Conservation (phyloP, 30 jellyfish, hydroid and myxozoan species). For the Haliclystus octoradiatus region DNA sequence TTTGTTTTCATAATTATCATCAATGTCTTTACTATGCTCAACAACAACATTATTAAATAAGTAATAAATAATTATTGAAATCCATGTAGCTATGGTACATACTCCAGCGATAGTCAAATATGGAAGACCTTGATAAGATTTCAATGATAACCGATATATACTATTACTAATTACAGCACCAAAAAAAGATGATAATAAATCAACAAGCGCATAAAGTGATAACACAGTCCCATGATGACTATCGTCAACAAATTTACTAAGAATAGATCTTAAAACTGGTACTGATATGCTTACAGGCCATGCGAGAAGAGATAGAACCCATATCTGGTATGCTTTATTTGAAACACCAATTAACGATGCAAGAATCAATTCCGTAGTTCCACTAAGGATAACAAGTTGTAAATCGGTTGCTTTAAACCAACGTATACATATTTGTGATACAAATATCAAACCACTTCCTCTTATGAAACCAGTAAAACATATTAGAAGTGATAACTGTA, state of each 20-base stretch:
- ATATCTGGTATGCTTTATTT: not conserved
- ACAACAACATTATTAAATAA: too few relatives aligned
- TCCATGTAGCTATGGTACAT: too few relatives aligned
- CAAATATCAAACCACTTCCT: not conserved
- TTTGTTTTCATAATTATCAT: too few relatives aligned
- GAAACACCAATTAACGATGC: not conserved
- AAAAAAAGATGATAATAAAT: not conserved
- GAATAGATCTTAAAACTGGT: not conserved
- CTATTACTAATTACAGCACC: not conserved
- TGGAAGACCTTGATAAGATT: not conserved
- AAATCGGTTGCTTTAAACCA: not conserved
- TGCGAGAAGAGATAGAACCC: not conserved
- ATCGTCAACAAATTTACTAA: not conserved
- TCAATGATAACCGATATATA: not conserved
- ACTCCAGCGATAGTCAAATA: too few relatives aligned
- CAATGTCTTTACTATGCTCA: too few relatives aligned
- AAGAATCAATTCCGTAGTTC: not conserved
- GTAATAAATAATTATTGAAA: too few relatives aligned
- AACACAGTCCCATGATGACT: not conserved
- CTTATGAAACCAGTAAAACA: not conserved
- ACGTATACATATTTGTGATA: not conserved
- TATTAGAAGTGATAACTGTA: not conserved
- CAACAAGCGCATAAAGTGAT: not conserved
- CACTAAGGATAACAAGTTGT: not conserved
- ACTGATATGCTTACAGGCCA: not conserved